Conservation (phyloP, 2,888 invertebrate genomes). For the Rugalucina vietnamica region DNA sequence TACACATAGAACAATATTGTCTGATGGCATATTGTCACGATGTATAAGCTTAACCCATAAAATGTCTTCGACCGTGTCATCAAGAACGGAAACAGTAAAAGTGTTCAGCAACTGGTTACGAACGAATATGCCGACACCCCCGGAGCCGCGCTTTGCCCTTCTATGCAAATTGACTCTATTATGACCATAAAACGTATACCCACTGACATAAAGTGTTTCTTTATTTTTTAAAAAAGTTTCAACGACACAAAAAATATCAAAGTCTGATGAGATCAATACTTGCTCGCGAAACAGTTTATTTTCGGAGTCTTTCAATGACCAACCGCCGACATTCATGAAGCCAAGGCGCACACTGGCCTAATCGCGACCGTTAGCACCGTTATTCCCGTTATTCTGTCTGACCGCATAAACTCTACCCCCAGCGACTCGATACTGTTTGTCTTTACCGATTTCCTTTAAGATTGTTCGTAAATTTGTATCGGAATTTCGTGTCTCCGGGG, state of each 20-base stretch:
- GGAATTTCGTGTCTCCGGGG: not conserved
- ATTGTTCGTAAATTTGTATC: constrained; percentile 21
- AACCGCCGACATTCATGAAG: constrained; percentile 23
- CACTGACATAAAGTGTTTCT: not conserved
- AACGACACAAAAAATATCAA: constrained; percentile 16
- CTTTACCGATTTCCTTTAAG: constrained; percentile 26
- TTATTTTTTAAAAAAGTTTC: constrained; percentile 23
- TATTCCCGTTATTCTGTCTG: not conserved
- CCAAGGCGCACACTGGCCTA: constrained; percentile 29
- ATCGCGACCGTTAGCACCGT: not conserved
- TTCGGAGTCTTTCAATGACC: constrained; percentile 19
- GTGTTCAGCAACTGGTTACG: constrained; percentile 4
- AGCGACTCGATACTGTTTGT: constrained; percentile 10
- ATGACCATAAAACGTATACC: constrained; percentile 26
- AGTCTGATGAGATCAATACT: not conserved
- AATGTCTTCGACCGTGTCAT: constrained; percentile 18
- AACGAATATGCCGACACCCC: constrained; percentile 25
- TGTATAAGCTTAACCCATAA: constrained; percentile 14
- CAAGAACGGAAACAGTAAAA: constrained; percentile 12
- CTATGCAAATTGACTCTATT: constrained; percentile 13
- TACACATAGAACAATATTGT: constrained; percentile 16
- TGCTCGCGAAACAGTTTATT: not conserved
- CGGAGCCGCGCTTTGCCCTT: constrained; percentile 27
- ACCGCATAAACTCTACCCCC: not conserved
- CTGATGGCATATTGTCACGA: not conserved